Conservation (phyloP, 2,797 vertebrate genomes). For the Poecilia gillii region DNA sequence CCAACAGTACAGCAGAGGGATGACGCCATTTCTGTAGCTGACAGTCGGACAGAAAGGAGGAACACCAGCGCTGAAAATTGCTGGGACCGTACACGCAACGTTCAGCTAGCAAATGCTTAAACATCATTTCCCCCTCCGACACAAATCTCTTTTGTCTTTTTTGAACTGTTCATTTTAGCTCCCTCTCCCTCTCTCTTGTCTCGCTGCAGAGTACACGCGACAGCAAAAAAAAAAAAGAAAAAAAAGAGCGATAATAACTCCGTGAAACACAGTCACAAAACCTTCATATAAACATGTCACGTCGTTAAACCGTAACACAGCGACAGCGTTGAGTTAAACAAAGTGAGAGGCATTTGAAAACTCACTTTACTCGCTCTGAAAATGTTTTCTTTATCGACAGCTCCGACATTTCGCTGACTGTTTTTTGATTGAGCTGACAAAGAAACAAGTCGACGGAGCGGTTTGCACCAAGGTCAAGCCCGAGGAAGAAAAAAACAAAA, state of each 20-base stretch:
- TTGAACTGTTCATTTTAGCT: constrained; percentile 31
- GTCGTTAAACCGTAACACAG: constrained; percentile 5
- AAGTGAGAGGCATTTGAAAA: constrained; percentile 46
- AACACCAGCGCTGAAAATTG: constrained; percentile 41
- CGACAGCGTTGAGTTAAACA: constrained; percentile 35
- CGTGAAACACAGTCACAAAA: constrained; percentile 25
- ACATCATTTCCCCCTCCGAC: constrained; percentile 18
- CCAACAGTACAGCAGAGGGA: constrained; percentile 72
- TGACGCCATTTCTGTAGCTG: constrained; percentile 85
- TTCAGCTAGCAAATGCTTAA: constrained; percentile 46
- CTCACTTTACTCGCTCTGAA: constrained; percentile 59
- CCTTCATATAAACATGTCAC: constrained; percentile 29
- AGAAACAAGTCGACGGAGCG: constrained; percentile 70
- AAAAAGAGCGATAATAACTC: constrained; percentile 47
- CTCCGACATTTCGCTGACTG: constrained; percentile 69
- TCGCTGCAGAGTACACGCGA: constrained; percentile 56
- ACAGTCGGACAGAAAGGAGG: constrained; percentile 65
- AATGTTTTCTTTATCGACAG: constrained; percentile 41
- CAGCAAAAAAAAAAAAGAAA: constrained; percentile 26
- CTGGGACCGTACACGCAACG: constrained; percentile 21
- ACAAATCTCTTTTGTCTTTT: not conserved
- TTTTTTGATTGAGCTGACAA: constrained; percentile 68
- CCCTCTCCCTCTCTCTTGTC: constrained; percentile 17
- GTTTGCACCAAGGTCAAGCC: constrained; percentile 81
- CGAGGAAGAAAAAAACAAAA: not conserved